Conservation (phyloP, 2,888 invertebrate genomes). For the Philaethria dido region DNA sequence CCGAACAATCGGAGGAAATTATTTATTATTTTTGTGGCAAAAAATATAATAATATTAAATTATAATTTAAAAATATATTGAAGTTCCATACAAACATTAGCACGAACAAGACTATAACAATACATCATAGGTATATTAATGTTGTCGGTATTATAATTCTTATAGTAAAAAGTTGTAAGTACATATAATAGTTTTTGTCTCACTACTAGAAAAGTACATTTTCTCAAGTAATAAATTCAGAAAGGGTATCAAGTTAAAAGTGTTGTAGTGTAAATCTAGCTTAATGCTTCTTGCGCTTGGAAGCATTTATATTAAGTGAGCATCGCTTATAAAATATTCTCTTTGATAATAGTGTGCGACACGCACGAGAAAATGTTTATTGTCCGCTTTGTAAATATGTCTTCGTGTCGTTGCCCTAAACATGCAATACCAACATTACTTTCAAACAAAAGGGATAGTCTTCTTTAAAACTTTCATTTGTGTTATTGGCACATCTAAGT, state of each 20-base stretch:
- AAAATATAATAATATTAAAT: too few relatives aligned
- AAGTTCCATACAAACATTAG: too few relatives aligned
- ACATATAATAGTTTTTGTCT: too few relatives aligned
- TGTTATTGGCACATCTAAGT: background rate
- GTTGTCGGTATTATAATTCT: too few relatives aligned
- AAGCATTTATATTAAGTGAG: constrained; percentile 44
- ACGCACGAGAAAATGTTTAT: constrained; percentile 54
- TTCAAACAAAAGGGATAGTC: constrained; percentile 51
- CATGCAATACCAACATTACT: constrained; percentile 60
- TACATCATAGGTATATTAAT: too few relatives aligned
- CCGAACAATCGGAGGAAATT: background rate
- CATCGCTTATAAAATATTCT: constrained; percentile 49
- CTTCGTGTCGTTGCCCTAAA: constrained; percentile 46
- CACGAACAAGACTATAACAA: too few relatives aligned
- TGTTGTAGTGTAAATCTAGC: constrained; percentile 20
- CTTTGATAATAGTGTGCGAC: constrained; percentile 51
- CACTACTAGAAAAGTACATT: background rate
- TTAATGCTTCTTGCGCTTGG: constrained; percentile 20
- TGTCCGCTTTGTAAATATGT: constrained; percentile 40
- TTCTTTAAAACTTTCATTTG: constrained; percentile 32
- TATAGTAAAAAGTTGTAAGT: too few relatives aligned
- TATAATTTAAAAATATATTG: background rate
- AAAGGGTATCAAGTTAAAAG: background rate
- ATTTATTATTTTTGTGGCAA: too few relatives aligned
- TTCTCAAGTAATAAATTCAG: background rate